These are phyloP conservation scores for Ciconia stormi DNA, from an alignment of 2,113 vertebrate genomes.

Conservation along the genomic window DNA sequence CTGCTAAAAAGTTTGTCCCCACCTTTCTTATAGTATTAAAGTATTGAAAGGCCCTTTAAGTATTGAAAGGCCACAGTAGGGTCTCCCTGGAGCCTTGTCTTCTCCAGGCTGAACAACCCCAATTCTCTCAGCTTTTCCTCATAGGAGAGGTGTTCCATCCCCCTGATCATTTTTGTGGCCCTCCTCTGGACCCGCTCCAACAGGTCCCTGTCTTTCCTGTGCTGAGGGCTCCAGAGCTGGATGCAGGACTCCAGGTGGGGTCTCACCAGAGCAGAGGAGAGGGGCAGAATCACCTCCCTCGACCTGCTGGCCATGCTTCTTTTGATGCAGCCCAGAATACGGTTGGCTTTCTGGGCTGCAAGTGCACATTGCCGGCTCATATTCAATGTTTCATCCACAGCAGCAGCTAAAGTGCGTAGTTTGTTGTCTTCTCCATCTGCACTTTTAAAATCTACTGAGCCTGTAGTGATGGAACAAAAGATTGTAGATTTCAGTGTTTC, in stretches of 20 bases:
- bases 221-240: background rate
- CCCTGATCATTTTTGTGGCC: background rate
- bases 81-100: background rate
- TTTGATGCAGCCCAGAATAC: background rate
- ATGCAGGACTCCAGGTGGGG: background rate
- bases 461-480: background rate
- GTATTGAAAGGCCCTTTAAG: background rate
- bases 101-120: background rate
- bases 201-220: background rate
- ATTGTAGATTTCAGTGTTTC: background rate
- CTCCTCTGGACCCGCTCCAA: background rate
- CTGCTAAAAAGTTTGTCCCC: background rate
- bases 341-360: background rate
- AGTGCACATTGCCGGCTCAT: rapidly evolving
- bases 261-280: background rate
- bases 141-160: background rate
- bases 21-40: background rate
- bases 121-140: background rate
- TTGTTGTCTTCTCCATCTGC: background rate
- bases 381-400: background rate
- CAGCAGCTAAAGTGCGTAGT: background rate
- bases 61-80: background rate
- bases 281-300: background rate
- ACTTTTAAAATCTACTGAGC: background rate
- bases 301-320: background rate